Conservation (phyloP, 2,888 invertebrate species). For the Andrena minutula region DNA sequence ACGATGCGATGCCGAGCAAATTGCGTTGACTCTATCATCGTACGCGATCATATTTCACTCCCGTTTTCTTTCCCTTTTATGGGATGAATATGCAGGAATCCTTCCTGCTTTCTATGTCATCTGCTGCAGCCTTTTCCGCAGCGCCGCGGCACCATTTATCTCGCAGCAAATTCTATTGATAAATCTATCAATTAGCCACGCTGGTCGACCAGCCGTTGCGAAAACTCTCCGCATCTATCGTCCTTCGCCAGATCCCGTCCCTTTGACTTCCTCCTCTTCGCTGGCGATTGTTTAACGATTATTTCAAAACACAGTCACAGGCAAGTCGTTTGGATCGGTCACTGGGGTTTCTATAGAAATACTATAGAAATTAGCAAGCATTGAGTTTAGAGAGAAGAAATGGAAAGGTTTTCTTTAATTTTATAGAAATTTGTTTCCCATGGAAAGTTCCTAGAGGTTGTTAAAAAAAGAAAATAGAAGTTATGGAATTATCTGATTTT, state of each 20-base stretch:
- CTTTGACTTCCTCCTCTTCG: slow-evolving; percentile 26
- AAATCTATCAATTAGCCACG: slow-evolving; percentile 2
- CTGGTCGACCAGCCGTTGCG: background rate
- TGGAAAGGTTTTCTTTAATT: no score
- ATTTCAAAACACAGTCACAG: background rate
- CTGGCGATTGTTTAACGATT: background rate
- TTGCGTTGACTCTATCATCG: slow-evolving; percentile 38
- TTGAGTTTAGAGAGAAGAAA: no score
- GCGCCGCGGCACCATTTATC: background rate
- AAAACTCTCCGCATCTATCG: slow-evolving; percentile 11
- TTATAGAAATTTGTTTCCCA: no score
- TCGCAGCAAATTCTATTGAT: background rate
- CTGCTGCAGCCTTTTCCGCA: background rate
- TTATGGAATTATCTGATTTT: no score
- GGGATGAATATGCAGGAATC: slow-evolving; percentile 11
- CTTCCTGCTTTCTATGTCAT: slow-evolving; percentile 51
- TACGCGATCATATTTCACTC: slow-evolving; percentile 33
- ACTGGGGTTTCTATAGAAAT: no score
- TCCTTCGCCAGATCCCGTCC: slow-evolving; percentile 16
- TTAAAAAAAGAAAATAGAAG: no score
- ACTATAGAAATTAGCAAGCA: no score
- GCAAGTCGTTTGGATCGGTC: background rate
- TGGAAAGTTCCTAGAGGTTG: no score
- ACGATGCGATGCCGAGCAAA: slow-evolving; percentile 22
- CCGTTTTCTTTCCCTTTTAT: slow-evolving; percentile 37